These are phyloP conservation scores for Paramormyrops hopkinsi DNA, from an alignment of 2,797 vertebrate genomes.

Conservation along the genomic window DNA sequence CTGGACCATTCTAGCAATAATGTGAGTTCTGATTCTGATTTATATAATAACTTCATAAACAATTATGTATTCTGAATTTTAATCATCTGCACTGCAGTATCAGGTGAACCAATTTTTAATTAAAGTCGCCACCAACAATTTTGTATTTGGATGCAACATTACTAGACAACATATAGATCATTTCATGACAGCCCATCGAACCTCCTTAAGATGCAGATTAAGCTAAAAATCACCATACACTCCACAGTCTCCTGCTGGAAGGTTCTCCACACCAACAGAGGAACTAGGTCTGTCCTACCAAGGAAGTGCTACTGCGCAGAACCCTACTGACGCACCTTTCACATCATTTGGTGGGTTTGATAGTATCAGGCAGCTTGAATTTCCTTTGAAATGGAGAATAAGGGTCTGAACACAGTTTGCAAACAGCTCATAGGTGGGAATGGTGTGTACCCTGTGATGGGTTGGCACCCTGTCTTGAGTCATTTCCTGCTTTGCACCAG, in stretches of 20 bases:
- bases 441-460: neutral
- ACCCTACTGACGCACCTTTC: neutral
- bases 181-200: neutral
- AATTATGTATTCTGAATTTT: neutral
- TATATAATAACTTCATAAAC: neutral
- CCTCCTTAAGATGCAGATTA: neutral
- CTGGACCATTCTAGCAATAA: neutral
- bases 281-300: neutral
- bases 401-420: neutral
- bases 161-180: neutral
- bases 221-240: neutral
- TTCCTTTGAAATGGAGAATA: neutral
- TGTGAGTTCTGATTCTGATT: neutral
- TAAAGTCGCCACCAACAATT: neutral
- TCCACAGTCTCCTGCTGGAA: neutral
- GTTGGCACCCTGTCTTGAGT: neutral
- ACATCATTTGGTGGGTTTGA: neutral
- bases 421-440: neutral
- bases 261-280: neutral
- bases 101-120: neutral
- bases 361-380: neutral
- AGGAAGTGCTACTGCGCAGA: neutral
- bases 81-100: neutral
- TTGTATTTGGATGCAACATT: neutral
- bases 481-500: neutral